Base-by-base conservation (phyloP, 2,113 vertebrate species). In the Prolemur simus region DNA sequence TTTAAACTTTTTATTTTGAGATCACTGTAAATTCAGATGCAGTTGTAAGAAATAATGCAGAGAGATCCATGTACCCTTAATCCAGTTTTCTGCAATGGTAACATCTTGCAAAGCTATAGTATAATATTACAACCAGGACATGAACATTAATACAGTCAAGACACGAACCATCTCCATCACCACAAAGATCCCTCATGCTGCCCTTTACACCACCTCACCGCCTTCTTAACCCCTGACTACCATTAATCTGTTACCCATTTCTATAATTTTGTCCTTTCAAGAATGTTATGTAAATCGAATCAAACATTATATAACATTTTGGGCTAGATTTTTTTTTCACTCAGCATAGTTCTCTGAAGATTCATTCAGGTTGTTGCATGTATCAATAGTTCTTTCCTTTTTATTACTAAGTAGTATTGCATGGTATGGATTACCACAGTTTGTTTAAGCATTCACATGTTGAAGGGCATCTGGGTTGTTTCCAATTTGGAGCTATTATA, bases 221-320 rank as follows among this genome's bases (percentile, higher is more conserved):
- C 25, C 23, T 87, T 17, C 45, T 78, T 32, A 82, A 39, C 25
- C 12, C 32, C 45, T 71, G 80, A 68, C 52, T 78, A n/a, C 23
- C 7, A 20, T 32, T 60, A 76, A 56, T 32, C 52, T 80, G 4
- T 42, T 86, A 34, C 63, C 64, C n/a, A 39, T 83, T 91, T 39
- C 92, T 94, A 11, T 49, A 73, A n/a, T 64, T 92, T 49, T 78
- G 39, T 78, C 90, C 54, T 25, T 92, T 95, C 71, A 93, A 94
- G 52, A 91, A 60, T 66, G 34, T 81, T 86, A 66, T 68, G 37
- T 42, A 81, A 42, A 54, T 37, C 29, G 45, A 77, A 58, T 37
- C 32, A n/a, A 21, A 56, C 2, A 63, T 32, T 52, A 37, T 32
- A 3, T 68, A 83, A 10, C 15, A 52, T 82, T 78, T 27, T 1